Evolutionary conservation across 2,113 vertebrate species (phyloP).

Genomic region (Gopherus evgoodei): DNA sequence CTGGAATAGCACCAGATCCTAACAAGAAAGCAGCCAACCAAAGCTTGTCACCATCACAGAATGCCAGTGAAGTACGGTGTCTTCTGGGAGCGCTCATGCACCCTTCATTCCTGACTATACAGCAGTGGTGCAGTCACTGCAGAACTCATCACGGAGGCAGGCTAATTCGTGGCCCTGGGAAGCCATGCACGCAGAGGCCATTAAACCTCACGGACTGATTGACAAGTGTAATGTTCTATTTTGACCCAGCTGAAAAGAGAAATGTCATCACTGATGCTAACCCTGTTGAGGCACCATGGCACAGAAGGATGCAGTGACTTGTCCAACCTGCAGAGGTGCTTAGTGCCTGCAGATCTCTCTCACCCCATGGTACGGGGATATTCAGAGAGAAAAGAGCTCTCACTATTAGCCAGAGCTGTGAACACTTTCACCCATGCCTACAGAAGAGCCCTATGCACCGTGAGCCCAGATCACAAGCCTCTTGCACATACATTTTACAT

Average conservation of each 20-base stretch:
- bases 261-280: not conserved
- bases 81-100: not conserved
- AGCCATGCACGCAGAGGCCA: not conserved
- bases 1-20: not conserved
- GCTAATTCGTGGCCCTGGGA: not conserved
- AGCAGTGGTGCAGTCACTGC: not conserved
- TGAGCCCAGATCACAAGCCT: not conserved
- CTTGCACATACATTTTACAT: not conserved
- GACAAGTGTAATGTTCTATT: not conserved
- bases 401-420: too few species aligned
- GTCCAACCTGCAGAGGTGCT: not conserved
- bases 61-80: not conserved
- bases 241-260: not conserved
- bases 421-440: not conserved
- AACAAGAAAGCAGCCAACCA: not conserved
- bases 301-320: not conserved
- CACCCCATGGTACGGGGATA: too few species aligned
- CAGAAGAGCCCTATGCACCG: not conserved
- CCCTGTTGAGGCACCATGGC: not conserved
- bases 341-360: not conserved
- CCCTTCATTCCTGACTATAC: not conserved
- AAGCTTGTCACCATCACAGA: not conserved
- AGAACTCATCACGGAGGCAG: not conserved
- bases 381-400: not conserved
- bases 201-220: not conserved